Evolutionary conservation across 2,113 vertebrate species (phyloP), one percentile per base, ranked within the genome.

Genomic region (Mormoops blainvillei): DNA sequence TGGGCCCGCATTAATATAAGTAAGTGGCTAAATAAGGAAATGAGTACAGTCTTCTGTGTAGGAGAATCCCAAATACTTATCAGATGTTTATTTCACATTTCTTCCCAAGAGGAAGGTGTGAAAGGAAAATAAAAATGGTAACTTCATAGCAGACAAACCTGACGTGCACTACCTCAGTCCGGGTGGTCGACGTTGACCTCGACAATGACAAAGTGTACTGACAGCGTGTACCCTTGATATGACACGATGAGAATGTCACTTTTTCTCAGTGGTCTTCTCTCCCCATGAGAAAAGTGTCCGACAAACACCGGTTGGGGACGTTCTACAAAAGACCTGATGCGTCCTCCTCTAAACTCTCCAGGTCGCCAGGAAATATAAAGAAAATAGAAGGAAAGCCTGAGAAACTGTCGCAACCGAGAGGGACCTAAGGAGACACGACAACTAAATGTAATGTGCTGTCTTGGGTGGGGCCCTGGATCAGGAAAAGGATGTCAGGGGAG

Each of bases 181-280:
- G 38, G 58, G 78, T 33, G 11, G 3, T 0, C 52, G 7, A 48
- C 63, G 65, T 26, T 3, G 13, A 43, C 22, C 1, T 10, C 43
- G 7, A 7, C 36, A 3, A 5, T 1, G 56, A 6, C 15, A 2
- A 38, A 11, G 33, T 7, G 3, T 10, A 0, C 7, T 1, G 74
- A 28, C 7, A 11, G 15, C 1, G 4, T 0, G 22, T 26, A 26
- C 43, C 31, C 26, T 5, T 0, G 36, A 33, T 0, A 3, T 0
- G 10, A 7, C 2, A 0, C 2, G 10, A 19, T 0, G 48, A 61
- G 76, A 18, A 1, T 0, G 18, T 20, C 12, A 2, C 48, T 22
- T 43, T 4, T 4, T 43, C 36, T 15, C 74, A 2, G 33, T 0
- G n/a, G 1, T 22, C 58, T 54, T 54, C 48, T 38, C 38, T 74